Evolutionary conservation across 2,113 vertebrate genomes (phyloP).

Genomic region (Pica pica): DNA sequence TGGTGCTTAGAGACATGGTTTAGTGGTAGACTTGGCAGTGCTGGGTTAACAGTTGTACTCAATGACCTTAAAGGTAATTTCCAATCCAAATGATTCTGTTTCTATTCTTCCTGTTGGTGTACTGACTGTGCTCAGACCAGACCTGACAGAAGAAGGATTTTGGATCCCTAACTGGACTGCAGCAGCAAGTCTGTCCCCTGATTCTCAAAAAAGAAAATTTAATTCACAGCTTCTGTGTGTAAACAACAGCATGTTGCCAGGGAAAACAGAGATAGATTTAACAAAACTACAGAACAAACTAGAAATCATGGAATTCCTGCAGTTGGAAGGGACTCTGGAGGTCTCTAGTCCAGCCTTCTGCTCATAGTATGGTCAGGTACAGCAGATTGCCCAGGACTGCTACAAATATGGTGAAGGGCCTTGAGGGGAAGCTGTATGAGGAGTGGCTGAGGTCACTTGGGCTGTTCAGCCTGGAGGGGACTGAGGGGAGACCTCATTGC

Average conservation of each 20-base stretch:
- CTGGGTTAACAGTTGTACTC: background rate
- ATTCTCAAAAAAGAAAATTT: background rate
- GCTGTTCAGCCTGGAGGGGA: background rate
- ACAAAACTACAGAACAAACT: background rate
- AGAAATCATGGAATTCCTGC: background rate
- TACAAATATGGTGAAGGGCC: background rate
- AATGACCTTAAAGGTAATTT: background rate
- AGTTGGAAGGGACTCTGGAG: background rate
- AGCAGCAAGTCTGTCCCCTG: too few relatives aligned
- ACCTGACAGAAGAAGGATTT: background rate
- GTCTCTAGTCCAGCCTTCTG: background rate
- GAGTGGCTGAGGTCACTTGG: fast-evolving
- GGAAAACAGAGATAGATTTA: background rate
- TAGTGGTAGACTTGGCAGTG: background rate
- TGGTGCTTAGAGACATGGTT: background rate
- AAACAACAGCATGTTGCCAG: background rate
- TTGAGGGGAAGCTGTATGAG: fast-evolving
- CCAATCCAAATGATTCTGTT: background rate
- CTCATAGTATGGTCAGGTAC: background rate
- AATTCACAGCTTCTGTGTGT: background rate
- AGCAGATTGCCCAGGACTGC: background rate
- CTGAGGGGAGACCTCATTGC: background rate
- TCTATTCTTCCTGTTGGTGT: background rate
- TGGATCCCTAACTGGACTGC: background rate
- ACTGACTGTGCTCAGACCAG: background rate